Base-by-base conservation (phyloP, 2,113 vertebrate species). In the Solea senegalensis region DNA sequence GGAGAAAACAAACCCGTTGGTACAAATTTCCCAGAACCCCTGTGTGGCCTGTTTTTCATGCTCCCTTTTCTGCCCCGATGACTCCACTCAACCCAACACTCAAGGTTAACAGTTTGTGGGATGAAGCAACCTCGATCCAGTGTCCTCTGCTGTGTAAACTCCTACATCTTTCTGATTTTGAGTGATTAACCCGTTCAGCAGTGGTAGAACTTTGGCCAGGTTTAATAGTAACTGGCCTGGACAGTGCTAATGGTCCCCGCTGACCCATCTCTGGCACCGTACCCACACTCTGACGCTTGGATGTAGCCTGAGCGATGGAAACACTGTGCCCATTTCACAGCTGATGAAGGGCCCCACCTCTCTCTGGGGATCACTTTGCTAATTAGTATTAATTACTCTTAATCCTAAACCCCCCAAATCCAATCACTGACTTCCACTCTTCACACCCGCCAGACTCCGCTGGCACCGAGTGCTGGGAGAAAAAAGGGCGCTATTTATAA, bases 361-460 rank as follows among this genome's bases (percentile, higher is more conserved):
- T 83, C 85, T 83, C 74, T 10, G 43, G 87, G 85, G 73, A 83
- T 76, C 72, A 9, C 78, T 80, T 72, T 54, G 86, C 88, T 94
- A 92, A 93, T 93, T 93, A 89, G 80, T 90, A 89, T 91, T 92
- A 92, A 92, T 93, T 92, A 93, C 91, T 88, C 89, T 88, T 90
- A 89, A 93, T 90, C 69, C 80, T 81, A 82, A 76, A 83, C 78
- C 84, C 85, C 84, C 85, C 76, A 86, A 80, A 88, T 87, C 88
- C 81, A 87, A 87, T 90, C 84, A 76, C 53, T 69, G 59, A 68
- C 80, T 74, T 86, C 69, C 65, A 66, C 73, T 76, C 69, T 74
- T 21, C 76, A 49, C 13, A 41, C 46, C 58, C 63, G 79, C 74
- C 72, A 74, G 81, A 75, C 68, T 76, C 74, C 40, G 49, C 80